Evolutionary conservation across 2,888 invertebrate species (phyloP), one percentile per base, ranked within the genome.

Genomic region (Amorpha juglandis): DNA sequence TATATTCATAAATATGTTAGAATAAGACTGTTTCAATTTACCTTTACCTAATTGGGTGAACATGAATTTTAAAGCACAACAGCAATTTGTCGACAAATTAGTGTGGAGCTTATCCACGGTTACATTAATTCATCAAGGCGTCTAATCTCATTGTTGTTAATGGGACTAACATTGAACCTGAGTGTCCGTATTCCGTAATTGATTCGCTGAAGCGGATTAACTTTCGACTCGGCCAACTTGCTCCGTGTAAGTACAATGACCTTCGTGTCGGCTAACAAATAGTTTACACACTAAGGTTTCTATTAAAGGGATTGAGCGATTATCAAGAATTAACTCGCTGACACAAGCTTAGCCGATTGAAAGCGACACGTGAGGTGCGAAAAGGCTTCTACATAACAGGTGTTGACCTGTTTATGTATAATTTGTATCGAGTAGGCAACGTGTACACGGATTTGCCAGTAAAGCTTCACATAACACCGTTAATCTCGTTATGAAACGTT

Each of bases 241-340:
- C 78, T 79, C 75, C 78, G 78, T 78, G 79, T 81, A 81, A 50
- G 83, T 81, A 74, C 84, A 78, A 79, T 83, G 87, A 88, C 90
- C 88, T 87, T 84, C 80, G 77, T 72, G 52, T 63, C 70, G 72
- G 80, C 80, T 81, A 81, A 81, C 80, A 82, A 82, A 79, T 78
- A 83, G 80, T 83, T 81, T 80, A 77, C 79, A 77, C 77, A 76
- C 81, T 83, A 87, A 63, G 92, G 90, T 86, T 91, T 92, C 91
- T 80, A 84, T 84, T 91, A 91, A 91, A 88, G 81, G 89, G 89
- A 90, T 88, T 78, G 78, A 80, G 80, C 81, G 85, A 87, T 88
- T 84, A 84, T 78, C 77, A 72, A 70, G 79, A 82, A 79, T 83
- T 88, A 82, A 78, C 80, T 79, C 81, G 79, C 77, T 72, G 81